Evolutionary conservation across 2,888 invertebrate genomes (phyloP).

Genomic region (Pristionchus japonicus): DNA sequence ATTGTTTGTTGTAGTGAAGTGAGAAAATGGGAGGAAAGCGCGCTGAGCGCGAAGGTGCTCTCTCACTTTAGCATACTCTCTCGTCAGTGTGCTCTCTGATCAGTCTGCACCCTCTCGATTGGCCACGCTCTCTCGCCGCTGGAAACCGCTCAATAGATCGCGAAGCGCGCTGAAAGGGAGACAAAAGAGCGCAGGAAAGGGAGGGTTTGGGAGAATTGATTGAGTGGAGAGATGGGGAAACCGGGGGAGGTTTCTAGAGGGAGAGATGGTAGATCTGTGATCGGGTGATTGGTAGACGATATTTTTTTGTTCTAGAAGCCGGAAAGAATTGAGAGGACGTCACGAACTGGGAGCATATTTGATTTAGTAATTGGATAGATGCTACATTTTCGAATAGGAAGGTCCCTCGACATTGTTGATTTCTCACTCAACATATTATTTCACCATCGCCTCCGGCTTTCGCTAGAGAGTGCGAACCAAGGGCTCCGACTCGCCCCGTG

Average conservation of each 20-base stretch:
- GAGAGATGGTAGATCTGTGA: background rate
- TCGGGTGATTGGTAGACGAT: no score
- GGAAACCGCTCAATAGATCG: conserved; percentile 36
- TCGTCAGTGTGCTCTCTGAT: conserved; percentile 9
- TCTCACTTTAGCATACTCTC: conserved; percentile 13
- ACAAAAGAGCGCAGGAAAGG: background rate
- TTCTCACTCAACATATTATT: background rate
- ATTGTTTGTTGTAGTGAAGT: conserved; percentile 30
- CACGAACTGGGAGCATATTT: no score
- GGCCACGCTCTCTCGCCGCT: background rate
- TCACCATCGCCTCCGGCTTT: background rate
- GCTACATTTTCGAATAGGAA: no score
- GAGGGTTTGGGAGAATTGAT: conserved; percentile 13
- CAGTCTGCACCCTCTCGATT: conserved; percentile 5
- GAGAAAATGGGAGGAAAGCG: background rate
- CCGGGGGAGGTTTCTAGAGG: background rate
- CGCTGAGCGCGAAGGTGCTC: background rate
- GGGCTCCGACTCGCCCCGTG: background rate
- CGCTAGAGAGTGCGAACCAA: background rate
- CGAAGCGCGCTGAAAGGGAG: conserved; percentile 34
- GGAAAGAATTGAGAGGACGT: no score
- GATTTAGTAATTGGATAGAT: no score
- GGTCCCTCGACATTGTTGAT: background rate
- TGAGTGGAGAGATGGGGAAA: background rate
- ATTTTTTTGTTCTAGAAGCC: no score